These are phyloP conservation scores for Ascaphus truei DNA, from an alignment of 2,113 vertebrate genomes.

Conservation along the genomic window DNA sequence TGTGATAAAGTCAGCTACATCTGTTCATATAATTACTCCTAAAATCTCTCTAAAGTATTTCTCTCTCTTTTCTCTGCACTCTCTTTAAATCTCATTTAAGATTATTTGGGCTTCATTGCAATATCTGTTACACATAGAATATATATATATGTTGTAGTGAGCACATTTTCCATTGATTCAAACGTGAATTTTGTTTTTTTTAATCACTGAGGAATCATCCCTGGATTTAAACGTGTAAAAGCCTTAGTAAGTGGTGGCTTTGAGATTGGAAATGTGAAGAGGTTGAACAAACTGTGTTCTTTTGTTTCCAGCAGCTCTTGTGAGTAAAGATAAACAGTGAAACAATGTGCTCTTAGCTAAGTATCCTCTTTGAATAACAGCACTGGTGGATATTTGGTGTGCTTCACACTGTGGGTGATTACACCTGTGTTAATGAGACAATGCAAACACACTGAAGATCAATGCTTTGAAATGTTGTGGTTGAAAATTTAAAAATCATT, in stretches of 20 bases:
- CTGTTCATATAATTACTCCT: no score
- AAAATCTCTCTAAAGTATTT: no score
- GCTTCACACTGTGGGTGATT: background rate
- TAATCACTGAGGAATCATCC: background rate
- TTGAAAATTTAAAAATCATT: no score
- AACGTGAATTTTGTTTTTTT: background rate
- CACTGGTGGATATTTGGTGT: background rate
- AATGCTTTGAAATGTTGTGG: background rate
- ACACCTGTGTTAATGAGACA: conserved; percentile 13
- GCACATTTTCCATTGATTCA: no score
- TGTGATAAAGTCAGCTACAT: no score
- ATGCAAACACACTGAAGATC: background rate
- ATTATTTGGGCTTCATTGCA: no score
- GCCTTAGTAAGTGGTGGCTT: background rate
- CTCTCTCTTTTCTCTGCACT: no score
- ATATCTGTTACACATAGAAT: no score
- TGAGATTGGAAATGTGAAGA: conserved; percentile 7
- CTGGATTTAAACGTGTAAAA: background rate
- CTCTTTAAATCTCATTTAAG: no score
- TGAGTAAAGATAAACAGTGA: conserved; percentile 2
- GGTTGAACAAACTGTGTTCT: background rate
- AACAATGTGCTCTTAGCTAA: background rate
- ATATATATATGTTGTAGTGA: no score
- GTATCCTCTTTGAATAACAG: background rate
- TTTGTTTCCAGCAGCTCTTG: background rate